Evolutionary conservation across 2,797 vertebrate genomes (phyloP), one percentile per base, ranked within the genome.

Genomic region (Nannoperca australis): DNA sequence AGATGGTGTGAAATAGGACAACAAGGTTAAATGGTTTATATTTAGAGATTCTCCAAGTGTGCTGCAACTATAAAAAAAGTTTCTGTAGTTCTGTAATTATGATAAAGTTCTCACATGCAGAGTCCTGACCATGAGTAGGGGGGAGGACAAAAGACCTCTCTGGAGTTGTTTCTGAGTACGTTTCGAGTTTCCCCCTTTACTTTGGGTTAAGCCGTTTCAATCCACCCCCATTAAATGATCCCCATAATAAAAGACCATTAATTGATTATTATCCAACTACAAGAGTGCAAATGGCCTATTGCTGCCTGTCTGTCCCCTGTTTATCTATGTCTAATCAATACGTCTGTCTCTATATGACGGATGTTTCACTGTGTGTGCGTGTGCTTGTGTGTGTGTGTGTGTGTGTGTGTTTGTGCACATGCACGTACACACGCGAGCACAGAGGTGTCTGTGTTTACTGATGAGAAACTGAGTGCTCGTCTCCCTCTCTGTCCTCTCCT

Each of bases 291-390:
- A 90, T 82, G 86, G 85, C 80, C 72, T 66, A 30, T 90, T 50
- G 14, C 72, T 82, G 84, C 79, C 91, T 80, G 74, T 68, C 86
- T 79, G 70, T 79, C 87, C 89, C 75, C 79, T 70, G 82, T 89
- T 89, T 83, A 81, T 88, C 86, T 79, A 66, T 56, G 87, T 79
- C 92, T 85, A 70, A 94, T 94, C 93, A 80, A 94, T 94, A 88
- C 1, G 90, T 93, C 93, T 94, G 93, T 92, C 93, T 93, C 92
- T 79, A 5, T 83, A 85, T 86, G 85, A 92, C 77, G 47, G 86
- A 91, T 89, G 76, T 59, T 54, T 76, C 55, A 64, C 60, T 27
- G 60, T 34, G 66, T 67, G 70, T 77, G 66, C 40, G 13, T 38
- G 27, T 38, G 71, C 63, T 47, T 54, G 47, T 56, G 53, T 60